Evolutionary conservation across 2,888 invertebrate species (phyloP).

Genomic region (Eumerus sabulonum): DNA sequence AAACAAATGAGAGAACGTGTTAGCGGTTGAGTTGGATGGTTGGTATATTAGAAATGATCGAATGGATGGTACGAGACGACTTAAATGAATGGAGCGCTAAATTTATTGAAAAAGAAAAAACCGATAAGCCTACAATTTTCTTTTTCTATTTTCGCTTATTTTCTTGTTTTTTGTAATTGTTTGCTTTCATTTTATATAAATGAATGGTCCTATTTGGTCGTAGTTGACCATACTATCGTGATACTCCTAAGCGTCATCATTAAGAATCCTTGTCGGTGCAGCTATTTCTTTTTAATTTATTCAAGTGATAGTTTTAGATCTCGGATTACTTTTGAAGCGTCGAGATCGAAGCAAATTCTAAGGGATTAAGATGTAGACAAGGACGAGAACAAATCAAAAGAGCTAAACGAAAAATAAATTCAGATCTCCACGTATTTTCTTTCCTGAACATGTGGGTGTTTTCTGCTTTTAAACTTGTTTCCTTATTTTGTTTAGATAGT

Average conservation of each 20-base stretch:
- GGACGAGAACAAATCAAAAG: no score
- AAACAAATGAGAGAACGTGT: constrained; percentile 42
- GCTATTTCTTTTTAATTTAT: constrained; percentile 31
- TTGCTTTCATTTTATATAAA: constrained; percentile 66
- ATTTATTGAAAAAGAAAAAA: constrained; percentile 14
- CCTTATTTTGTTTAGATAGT: constrained; percentile 1
- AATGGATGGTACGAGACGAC: constrained; percentile 67
- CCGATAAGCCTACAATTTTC: not conserved
- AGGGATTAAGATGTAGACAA: constrained; percentile 13
- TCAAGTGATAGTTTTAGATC: constrained; percentile 39
- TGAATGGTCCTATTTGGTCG: constrained; percentile 65
- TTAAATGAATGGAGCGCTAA: constrained; percentile 57
- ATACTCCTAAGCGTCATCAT: constrained; percentile 63
- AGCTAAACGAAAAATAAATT: no score
- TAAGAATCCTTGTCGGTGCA: constrained; percentile 62
- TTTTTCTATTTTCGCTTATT: constrained; percentile 40
- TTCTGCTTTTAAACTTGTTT: constrained; percentile 4
- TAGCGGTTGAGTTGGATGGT: constrained; percentile 47
- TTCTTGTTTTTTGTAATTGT: constrained; percentile 49
- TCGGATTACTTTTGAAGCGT: constrained; percentile 57
- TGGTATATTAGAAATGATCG: constrained; percentile 64
- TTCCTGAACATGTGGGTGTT: not conserved
- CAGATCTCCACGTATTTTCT: no score
- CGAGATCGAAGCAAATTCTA: constrained; percentile 29
- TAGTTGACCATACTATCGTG: constrained; percentile 45